Base-by-base conservation (phyloP, 2,888 invertebrate genomes). In the Gymnosoma rotundatum region DNA sequence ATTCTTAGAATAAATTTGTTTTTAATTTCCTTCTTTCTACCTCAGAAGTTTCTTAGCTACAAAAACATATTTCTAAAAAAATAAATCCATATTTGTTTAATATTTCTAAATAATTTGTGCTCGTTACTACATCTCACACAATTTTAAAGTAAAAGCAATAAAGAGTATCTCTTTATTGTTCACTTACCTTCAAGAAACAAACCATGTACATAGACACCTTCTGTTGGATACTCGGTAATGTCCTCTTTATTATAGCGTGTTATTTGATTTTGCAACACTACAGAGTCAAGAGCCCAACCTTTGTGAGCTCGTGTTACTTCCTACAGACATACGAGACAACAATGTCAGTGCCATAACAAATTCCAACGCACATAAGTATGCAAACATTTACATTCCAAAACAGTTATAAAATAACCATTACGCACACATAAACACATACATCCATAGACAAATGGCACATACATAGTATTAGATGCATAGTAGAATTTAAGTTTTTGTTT, bases 281-380 rank as follows among this genome's bases (percentile, higher is more conserved):
- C 98, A 0, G 97, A 98, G 93, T 99, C 99, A 87, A 99, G 93
- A 0, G 98, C 98, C 98, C 98, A 99, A 21, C 98, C 98, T 93
- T 98, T 98, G 92, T 98, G 98, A 66, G 98, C 97, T 89, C 98
- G 94, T 2, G 98, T 98, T 86, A 98, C 98, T 93, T 98, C 98
- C 97, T 98, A 90, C 69, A 78, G 81, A 32, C 64, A 84, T 32
- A 52, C 18, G 66, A 78, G 64, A 56, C 74, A 81, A 70, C 63
- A 81, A 67, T 67, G 66, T 60, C 50, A 58, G 56, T 67, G 25
- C 20, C 69, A 48, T 50, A 75, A 58, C 38, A 63, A 54, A 74
- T 32, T 58, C 56, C 70, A 63, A 69, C 1, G 21, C 72, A 79
- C 45, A 64, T 54, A 2, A 38, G 42, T 14, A 67, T 21, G 50